phyloP scores from a whole-genome alignment of 2,113 vertebrate species.

The Lampris megalopsis region DNA sequence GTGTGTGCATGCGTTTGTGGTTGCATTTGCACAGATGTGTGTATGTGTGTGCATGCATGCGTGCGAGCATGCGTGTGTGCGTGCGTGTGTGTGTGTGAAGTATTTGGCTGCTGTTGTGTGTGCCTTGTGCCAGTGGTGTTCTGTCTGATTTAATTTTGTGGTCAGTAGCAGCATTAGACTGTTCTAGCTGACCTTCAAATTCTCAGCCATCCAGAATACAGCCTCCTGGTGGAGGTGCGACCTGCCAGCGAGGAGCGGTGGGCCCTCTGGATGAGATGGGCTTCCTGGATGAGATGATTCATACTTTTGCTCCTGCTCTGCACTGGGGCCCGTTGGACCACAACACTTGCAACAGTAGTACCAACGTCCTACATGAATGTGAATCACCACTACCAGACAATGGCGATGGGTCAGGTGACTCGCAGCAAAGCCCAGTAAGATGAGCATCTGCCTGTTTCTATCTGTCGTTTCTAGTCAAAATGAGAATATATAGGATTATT shows the following conservation, averaged over 20 bases:
- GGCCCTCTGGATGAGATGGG: slow-evolving; percentile 29
- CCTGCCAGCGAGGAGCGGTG: slow-evolving; percentile 8
- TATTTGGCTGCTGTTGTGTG: no score
- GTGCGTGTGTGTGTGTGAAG: not conserved
- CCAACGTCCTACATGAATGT: no score
- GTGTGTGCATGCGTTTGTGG: not conserved
- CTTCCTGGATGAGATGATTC: slow-evolving; percentile 41
- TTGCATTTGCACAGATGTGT: not conserved
- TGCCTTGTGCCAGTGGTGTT: slow-evolving; percentile 5
- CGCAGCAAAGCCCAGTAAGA: no score
- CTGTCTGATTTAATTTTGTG: not conserved
- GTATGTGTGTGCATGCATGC: not conserved
- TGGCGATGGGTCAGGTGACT: no score
- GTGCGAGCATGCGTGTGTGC: not conserved
- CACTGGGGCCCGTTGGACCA: not conserved
- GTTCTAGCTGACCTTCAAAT: not conserved
- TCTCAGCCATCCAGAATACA: not conserved
- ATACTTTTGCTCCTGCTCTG: not conserved
- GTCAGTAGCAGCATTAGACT: slow-evolving; percentile 5
- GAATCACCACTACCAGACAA: no score
- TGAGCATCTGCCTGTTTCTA: no score
- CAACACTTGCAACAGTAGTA: no score
- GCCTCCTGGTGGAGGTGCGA: slow-evolving; percentile 25
- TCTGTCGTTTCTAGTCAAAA: no score
- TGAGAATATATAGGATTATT: no score